Base-by-base conservation (phyloP, 2,113 vertebrate species). In the Junco hyemalis region DNA sequence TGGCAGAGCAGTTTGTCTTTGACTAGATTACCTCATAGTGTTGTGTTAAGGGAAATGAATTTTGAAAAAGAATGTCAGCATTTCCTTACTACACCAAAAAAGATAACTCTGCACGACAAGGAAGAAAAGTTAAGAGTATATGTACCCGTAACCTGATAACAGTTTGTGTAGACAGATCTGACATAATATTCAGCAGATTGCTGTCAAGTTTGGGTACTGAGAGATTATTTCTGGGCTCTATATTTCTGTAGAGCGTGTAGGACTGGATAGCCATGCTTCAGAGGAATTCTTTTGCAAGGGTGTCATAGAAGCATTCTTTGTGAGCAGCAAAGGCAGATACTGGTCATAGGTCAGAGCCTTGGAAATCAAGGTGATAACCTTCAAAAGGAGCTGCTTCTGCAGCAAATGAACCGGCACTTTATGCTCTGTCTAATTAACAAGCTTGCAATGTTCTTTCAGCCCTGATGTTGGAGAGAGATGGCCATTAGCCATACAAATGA, bases 401-500 rank as follows among this genome's bases (percentile, higher is more conserved):
- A 96, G 78, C 24, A 91, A 77, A 45, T 94, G 78, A 96, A 69
- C 77, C 8, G 0, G 3, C 25, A 22, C 54, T 90, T 77, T 84
- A 31, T 86, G 18, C 38, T 94, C 79, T 57, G 1, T 80, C 76
- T 94, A 93, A 95, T 92, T 96, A 96, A 92, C 65, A 87, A 88
- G 29, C 20, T 82, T 73, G 25, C 73, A 84, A 6, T 79, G 12
- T 76, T 71, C 84, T 85, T 94, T 90, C 47, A 90, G 65, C 74
- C 24, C 51, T 65, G 50, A 54, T 81, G 73, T 25, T 90, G 57
- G 47, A 31, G 74, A 38, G 23, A 71, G 40, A 24, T 48, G 47
- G 28, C 69, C 72, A 85, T 90, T 95, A 96, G 73, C 76, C 72
- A 72, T 51, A 90, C 38, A 93, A 94, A 94, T 95, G 72, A 95